Evolutionary conservation across 2,888 invertebrate species (phyloP).

Genomic region (Xestia xanthographa): DNA sequence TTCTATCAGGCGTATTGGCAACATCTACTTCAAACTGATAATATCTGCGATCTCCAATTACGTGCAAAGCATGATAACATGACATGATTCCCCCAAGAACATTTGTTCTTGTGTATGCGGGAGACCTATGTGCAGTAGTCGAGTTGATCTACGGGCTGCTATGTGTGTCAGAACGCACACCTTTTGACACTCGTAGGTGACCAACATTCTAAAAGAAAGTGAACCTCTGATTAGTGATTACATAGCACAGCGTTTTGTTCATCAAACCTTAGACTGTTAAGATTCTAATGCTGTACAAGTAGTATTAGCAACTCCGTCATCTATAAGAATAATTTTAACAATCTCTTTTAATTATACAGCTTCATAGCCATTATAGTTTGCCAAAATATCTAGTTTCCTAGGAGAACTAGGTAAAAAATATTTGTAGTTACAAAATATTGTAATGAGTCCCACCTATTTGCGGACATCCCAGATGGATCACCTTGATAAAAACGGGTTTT

Average conservation of each 20-base stretch:
- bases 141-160: constrained; percentile 24
- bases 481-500: constrained; percentile 73
- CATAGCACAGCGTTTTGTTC: constrained; percentile 3
- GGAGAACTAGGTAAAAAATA: not conserved
- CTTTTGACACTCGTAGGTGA: constrained; percentile 24
- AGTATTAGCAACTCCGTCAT: not conserved
- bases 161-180: constrained; percentile 22
- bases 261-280: not conserved
- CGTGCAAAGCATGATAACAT: constrained; percentile 45
- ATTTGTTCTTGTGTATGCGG: constrained; percentile 36
- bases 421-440: constrained; percentile 23
- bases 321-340: not conserved
- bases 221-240: not conserved
- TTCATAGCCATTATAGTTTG: not conserved
- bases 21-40: constrained; percentile 37
- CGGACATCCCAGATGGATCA: constrained; percentile 72
- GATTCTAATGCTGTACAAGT: not conserved
- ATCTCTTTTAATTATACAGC: not conserved
- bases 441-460: constrained; percentile 63
- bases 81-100: constrained; percentile 47
- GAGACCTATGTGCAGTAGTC: constrained; percentile 14
- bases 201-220: constrained; percentile 32
- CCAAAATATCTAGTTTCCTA: constrained; percentile 3
- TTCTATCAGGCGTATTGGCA: constrained; percentile 41
- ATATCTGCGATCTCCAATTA: constrained; percentile 42